phyloP scores from a whole-genome alignment of 2,113 vertebrate genomes.

The Campylomormyrus tamandua region DNA sequence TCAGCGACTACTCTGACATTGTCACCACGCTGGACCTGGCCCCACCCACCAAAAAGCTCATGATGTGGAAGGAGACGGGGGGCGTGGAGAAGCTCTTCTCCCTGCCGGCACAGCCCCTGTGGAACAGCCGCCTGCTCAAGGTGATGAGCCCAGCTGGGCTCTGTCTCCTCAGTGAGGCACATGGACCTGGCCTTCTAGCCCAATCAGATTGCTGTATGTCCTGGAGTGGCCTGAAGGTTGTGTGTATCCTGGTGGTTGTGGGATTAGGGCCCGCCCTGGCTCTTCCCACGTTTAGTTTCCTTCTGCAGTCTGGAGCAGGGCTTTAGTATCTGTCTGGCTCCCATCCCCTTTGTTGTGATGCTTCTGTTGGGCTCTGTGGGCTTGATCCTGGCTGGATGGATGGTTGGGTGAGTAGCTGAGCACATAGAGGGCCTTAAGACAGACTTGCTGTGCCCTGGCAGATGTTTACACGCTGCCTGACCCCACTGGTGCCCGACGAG shows the following conservation, averaged over 20 bases:
- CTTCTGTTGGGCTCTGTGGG: neutral
- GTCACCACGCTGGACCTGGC: conserved; percentile 95
- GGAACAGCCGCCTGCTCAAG: conserved; percentile 91
- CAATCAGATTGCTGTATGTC: neutral
- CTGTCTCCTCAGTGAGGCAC: neutral
- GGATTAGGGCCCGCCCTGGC: neutral
- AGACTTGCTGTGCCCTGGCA: conserved; percentile 32
- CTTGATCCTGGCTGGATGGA: neutral
- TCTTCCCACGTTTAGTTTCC: neutral
- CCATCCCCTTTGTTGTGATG: neutral
- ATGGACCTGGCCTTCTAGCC: neutral
- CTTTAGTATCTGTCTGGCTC: neutral
- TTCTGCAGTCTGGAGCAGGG: neutral
- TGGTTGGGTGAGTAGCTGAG: neutral
- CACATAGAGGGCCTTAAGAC: neutral
- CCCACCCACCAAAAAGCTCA: conserved; percentile 94
- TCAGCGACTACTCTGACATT: conserved; percentile 97
- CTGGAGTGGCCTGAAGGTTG: neutral
- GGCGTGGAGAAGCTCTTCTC: conserved; percentile 98
- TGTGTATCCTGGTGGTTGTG: neutral
- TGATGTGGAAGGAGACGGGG: conserved; percentile 99
- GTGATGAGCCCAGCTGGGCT: conserved; percentile 45
- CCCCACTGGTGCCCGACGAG: conserved; percentile 93
- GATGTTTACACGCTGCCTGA: conserved; percentile 98
- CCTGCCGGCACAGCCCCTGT: conserved; percentile 89